Base-by-base conservation (phyloP, 2,113 vertebrate genomes). In the Rana temporaria region DNA sequence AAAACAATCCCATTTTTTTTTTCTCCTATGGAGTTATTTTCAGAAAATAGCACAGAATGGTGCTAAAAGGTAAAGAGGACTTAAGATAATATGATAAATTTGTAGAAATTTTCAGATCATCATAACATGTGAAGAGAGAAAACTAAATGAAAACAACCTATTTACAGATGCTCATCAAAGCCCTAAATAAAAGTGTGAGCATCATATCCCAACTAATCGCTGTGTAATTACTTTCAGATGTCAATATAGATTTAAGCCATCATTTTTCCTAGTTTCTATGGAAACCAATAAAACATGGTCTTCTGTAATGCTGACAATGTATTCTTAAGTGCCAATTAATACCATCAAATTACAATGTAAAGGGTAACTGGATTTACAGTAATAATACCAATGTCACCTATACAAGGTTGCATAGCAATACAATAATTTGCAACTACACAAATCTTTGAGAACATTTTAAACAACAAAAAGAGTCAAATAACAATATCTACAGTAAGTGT, bases 191-290 rank as follows among this genome's bases (percentile, higher is more conserved):
- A 8, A 6, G 17, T 8, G 22, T 4, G 22, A 62, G 42, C 66
- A 80, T 70, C 62, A 52, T 30, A 62, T 38, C 53, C 3, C 3
- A 67, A 71, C 71, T 87, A 69, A 79, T 70, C 82, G 16, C 78
- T 84, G 53, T 55, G 85, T 30, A 85, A 63, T 79, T 82, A 55
- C 80, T 72, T 69, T 71, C 74, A 85, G 67, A 30, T 74, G 82
- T 18, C 84, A 85, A 72, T 78, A 85, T 72, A 85, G 48, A 67
- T 53, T 73, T 53, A 82, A 87, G 85, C 74, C 85, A 22, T 67
- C 85, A 87, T 80, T 67, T 85, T 77, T 86, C 87, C 87, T 64
- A 85, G 87, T 88, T 89, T 82, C 89, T 86, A 90, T 82, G 85
- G 88, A 86, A 92, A 90, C 85, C n/a, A 78, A 81, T 63, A 84